phyloP scores from a whole-genome alignment of 1,140 invertebrate genomes.

The Zaprionus taronus region DNA sequence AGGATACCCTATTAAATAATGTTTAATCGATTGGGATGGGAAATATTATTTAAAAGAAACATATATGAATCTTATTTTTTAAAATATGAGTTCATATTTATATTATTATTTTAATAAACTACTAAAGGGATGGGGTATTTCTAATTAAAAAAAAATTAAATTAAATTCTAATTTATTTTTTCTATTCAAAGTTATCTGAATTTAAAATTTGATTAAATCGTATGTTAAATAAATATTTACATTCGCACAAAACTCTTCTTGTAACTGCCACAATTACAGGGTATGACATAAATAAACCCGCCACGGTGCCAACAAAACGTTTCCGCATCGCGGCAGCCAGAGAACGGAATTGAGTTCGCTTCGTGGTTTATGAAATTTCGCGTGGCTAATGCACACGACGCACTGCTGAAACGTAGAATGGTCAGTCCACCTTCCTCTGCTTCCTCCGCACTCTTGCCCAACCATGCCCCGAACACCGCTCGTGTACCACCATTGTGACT shows the following conservation, averaged over 20 bases:
- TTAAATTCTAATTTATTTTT: too few species aligned
- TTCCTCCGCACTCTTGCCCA: not conserved
- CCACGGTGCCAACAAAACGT: conserved; percentile 49
- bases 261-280: not conserved
- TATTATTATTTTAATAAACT: too few species aligned
- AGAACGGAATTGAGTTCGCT: conserved; percentile 33
- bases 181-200: too few species aligned
- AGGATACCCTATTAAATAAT: not conserved
- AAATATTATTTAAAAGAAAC: not conserved
- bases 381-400: conserved; percentile 39
- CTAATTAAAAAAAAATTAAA: too few species aligned
- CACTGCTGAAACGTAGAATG: conserved; percentile 21
- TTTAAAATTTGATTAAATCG: too few species aligned
- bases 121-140: too few species aligned
- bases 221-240: not conserved
- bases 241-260: not conserved
- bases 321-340: conserved; percentile 38
- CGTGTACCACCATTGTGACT: conserved; percentile 38
- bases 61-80: too few species aligned
- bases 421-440: not conserved
- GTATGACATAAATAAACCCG: conserved; percentile 33
- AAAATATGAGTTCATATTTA: too few species aligned
- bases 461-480: not conserved
- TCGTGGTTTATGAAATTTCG: conserved; percentile 44
- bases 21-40: not conserved